A percentile compares a stretch with the other conserved stretches of the same genome.
Evolutionary conservation across 2,797 vertebrate genomes (phyloP).

Genomic region (Hipposideros larvatus): DNA sequence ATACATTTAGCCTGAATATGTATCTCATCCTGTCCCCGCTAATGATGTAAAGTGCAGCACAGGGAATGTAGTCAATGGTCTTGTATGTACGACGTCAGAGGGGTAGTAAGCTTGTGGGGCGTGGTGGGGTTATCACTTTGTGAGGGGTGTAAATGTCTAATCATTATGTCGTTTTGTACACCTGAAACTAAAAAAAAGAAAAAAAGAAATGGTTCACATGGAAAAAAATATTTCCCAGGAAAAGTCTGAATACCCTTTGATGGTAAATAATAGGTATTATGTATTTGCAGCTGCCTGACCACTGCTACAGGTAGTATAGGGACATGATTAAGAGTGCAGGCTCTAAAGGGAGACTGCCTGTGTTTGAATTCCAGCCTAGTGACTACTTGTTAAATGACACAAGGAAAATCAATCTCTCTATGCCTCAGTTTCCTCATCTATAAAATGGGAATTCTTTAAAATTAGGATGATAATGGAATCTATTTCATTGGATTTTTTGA

Average conservation of each 20-base stretch:
- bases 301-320: neutral
- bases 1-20: neutral
- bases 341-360: neutral
- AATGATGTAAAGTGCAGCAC: neutral
- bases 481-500: neutral
- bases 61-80: too few relatives aligned
- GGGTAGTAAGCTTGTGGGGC: too few relatives aligned
- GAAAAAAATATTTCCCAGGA: conserved; percentile 4
- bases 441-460: conserved; percentile 43
- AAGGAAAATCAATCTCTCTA: neutral
- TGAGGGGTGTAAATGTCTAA: too few relatives aligned
- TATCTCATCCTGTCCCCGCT: neutral
- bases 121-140: too few relatives aligned
- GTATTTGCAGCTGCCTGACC: neutral
- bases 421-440: neutral
- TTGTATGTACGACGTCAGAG: too few relatives aligned
- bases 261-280: neutral
- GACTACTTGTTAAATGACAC: neutral
- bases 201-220: too few relatives aligned
- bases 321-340: neutral
- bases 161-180: too few relatives aligned
- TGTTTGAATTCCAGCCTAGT: neutral
- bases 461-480: neutral
- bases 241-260: neutral
- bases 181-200: too few relatives aligned